These are phyloP conservation scores for Synergus laeviventris DNA, from an alignment of 2,888 invertebrate genomes.

Conservation along the genomic window DNA sequence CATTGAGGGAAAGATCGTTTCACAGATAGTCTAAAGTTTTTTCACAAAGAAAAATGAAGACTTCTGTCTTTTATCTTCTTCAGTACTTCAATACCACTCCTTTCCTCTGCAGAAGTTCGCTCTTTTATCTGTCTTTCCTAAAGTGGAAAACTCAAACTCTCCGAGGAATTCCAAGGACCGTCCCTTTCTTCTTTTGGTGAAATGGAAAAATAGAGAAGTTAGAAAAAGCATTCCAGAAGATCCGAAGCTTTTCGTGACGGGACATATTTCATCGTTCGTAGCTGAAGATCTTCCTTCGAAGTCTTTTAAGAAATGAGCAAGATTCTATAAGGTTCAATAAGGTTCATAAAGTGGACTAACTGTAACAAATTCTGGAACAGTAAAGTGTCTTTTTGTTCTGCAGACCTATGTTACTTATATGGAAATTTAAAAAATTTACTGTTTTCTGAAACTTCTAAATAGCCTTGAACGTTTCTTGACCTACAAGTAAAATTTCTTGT, in stretches of 20 bases:
- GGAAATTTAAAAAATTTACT: background rate
- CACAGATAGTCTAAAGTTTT: background rate
- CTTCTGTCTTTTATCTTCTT: background rate
- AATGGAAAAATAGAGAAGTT: conserved; percentile 20
- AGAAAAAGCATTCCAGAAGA: background rate
- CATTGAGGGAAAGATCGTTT: background rate
- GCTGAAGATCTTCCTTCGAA: conserved; percentile 4
- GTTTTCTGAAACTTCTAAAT: background rate
- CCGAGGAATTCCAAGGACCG: background rate
- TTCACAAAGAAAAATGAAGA: background rate
- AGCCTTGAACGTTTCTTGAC: background rate
- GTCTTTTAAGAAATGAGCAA: background rate
- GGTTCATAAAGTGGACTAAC: background rate
- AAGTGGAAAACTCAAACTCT: conserved; percentile 25
- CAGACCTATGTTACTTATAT: background rate
- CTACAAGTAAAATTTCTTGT: background rate
- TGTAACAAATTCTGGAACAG: background rate
- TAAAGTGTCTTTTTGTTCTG: background rate
- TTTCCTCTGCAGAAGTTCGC: background rate
- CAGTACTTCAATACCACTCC: background rate
- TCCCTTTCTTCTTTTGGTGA: background rate
- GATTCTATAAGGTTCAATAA: background rate
- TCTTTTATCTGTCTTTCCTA: conserved; percentile 11
- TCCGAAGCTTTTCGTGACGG: background rate
- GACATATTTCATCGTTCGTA: conserved; percentile 9